phyloP scores from a whole-genome alignment of 1,140 invertebrate species.

The Heliconius congener region DNA sequence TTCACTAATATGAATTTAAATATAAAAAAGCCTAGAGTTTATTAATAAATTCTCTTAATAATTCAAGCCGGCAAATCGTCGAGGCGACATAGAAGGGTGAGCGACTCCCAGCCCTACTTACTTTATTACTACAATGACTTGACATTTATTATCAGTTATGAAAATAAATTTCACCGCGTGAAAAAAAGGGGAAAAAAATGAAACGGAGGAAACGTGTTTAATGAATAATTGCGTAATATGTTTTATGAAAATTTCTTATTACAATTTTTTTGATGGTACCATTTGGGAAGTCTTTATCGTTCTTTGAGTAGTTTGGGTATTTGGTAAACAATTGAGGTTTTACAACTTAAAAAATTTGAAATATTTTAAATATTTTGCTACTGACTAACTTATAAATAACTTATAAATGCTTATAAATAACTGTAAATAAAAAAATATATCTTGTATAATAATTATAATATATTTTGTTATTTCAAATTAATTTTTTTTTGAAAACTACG shows the following conservation, averaged over 20 bases:
- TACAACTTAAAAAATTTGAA: not conserved
- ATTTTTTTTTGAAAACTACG: too few species aligned
- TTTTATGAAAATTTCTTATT: constrained; percentile 39
- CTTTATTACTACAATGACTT: constrained; percentile 72
- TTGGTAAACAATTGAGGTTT: not conserved
- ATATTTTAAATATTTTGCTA: too few species aligned
- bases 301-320: not conserved
- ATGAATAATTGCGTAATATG: constrained; percentile 59
- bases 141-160: constrained; percentile 75
- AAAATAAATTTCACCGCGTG: constrained; percentile 65
- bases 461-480: too few species aligned
- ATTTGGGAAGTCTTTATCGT: not conserved
- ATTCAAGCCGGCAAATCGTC: constrained; percentile 28
- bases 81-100: constrained; percentile 38
- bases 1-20: not conserved
- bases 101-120: constrained; percentile 40
- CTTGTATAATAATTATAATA: too few species aligned
- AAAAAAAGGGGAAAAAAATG: constrained; percentile 67
- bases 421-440: too few species aligned
- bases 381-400: too few species aligned
- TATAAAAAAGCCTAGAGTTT: not conserved
- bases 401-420: too few species aligned
- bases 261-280: not conserved
- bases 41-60: constrained; percentile 24
- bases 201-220: constrained; percentile 53